Conservation (phyloP, 2,797 vertebrate genomes). For the Danio aesculapii region DNA sequence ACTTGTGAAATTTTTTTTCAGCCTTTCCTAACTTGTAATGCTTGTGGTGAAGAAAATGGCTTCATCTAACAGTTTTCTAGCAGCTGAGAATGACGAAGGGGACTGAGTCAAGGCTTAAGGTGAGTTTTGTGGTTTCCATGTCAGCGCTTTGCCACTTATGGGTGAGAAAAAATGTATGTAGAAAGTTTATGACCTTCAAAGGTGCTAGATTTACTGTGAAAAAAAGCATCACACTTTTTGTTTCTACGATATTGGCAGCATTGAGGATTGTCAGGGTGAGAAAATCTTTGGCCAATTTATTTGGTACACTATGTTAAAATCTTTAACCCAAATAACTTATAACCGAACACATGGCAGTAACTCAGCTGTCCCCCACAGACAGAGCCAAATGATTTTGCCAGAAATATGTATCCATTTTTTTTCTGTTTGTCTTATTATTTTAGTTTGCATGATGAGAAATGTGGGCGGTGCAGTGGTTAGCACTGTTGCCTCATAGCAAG, state of each 20-base stretch:
- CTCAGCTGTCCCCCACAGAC: no score
- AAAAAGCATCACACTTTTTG: no score
- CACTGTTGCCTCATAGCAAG: no score
- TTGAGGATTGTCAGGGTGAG: conserved; percentile 37
- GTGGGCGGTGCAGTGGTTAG: no score
- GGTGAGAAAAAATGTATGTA: not conserved
- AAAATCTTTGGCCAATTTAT: not conserved
- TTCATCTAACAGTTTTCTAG: conserved; percentile 67
- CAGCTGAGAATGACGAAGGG: conserved; percentile 38
- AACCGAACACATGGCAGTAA: no score
- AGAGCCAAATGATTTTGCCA: no score
- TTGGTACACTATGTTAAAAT: no score
- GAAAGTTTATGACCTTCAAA: not conserved
- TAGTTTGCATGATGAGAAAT: no score
- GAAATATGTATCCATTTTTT: no score
- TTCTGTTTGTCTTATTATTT: no score
- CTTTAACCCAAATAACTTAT: no score
- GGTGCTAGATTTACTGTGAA: not conserved
- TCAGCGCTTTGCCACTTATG: not conserved
- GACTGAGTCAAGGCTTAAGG: not conserved
- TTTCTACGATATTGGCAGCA: conserved; percentile 57
- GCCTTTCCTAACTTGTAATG: conserved; percentile 47
- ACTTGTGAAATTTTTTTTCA: not conserved
- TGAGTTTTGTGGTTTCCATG: conserved; percentile 9
- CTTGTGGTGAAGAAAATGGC: not conserved